phyloP scores from a whole-genome alignment of 1,140 invertebrate species.

The Musca vetustissima region DNA sequence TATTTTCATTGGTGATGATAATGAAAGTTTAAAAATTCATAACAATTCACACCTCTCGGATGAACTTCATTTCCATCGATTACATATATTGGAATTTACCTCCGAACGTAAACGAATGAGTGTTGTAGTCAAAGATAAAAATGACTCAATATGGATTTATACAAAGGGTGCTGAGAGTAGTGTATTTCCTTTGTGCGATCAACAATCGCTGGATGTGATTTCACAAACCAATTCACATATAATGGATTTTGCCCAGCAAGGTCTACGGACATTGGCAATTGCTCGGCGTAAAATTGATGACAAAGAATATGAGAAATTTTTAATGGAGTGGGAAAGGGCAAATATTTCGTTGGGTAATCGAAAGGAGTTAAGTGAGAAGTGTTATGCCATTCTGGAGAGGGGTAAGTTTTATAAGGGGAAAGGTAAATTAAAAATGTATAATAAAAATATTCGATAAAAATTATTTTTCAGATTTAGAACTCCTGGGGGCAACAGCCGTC shows the following conservation, averaged over 20 bases:
- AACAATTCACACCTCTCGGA: constrained; percentile 42
- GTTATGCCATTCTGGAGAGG: constrained; percentile 48
- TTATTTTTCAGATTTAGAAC: constrained; percentile 60
- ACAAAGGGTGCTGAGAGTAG: constrained; percentile 83
- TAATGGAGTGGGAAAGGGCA: constrained; percentile 38
- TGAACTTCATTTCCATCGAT: constrained; percentile 72
- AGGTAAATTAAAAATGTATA: too few species aligned
- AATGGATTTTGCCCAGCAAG: constrained; percentile 86
- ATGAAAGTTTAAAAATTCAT: constrained; percentile 55
- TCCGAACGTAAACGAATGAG: constrained; percentile 93
- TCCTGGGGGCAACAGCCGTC: constrained; percentile 80
- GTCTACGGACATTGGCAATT: constrained; percentile 83
- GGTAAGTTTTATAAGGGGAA: constrained; percentile 38
- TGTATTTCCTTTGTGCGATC: constrained; percentile 66
- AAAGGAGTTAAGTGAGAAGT: constrained; percentile 44
- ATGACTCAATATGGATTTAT: constrained; percentile 70
- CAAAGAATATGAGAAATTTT: constrained; percentile 57
- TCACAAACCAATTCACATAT: constrained; percentile 81
- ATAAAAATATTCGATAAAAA: too few species aligned
- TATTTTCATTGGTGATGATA: constrained; percentile 66
- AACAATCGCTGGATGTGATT: constrained; percentile 58
- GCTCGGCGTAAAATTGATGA: constrained; percentile 68
- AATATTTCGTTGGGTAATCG: constrained; percentile 51
- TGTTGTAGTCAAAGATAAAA: constrained; percentile 77
- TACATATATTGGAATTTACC: constrained; percentile 96